Evolutionary conservation across 2,888 invertebrate species (phyloP).

Genomic region (Zelleria hepariella): DNA sequence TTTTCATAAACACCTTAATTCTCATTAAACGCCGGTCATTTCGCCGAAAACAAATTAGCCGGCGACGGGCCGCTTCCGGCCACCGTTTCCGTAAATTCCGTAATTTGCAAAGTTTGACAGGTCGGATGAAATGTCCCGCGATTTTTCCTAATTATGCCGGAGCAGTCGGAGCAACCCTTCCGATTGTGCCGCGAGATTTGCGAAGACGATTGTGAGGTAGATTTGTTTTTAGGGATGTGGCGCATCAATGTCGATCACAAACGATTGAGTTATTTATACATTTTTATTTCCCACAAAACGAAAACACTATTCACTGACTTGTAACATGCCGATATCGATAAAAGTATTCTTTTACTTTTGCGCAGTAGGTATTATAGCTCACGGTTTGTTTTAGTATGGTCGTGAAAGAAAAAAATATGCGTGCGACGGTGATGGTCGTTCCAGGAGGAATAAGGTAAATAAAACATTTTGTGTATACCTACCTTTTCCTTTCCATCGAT

Average conservation of each 20-base stretch:
- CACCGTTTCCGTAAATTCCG: constrained; percentile 50
- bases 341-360: no score
- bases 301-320: no score
- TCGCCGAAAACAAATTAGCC: constrained; percentile 60
- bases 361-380: no score
- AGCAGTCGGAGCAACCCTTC: constrained; percentile 22
- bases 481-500: neutral
- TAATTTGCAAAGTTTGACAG: constrained; percentile 57
- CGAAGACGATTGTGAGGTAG: neutral
- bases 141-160: constrained; percentile 65
- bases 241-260: neutral
- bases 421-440: no score
- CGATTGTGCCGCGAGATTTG: constrained; percentile 16
- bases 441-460: no score
- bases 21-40: constrained; percentile 58
- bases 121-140: constrained; percentile 62
- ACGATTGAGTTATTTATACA: no score
- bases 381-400: no score
- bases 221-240: constrained; percentile 2
- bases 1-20: constrained; percentile 64
- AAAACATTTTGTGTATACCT: neutral
- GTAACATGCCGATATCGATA: no score
- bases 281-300: no score
- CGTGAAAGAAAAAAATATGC: no score
- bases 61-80: constrained; percentile 34